These are phyloP conservation scores for Megaustenia siamemsis DNA, from an alignment of 2,888 invertebrate genomes.

Conservation along the genomic window DNA sequence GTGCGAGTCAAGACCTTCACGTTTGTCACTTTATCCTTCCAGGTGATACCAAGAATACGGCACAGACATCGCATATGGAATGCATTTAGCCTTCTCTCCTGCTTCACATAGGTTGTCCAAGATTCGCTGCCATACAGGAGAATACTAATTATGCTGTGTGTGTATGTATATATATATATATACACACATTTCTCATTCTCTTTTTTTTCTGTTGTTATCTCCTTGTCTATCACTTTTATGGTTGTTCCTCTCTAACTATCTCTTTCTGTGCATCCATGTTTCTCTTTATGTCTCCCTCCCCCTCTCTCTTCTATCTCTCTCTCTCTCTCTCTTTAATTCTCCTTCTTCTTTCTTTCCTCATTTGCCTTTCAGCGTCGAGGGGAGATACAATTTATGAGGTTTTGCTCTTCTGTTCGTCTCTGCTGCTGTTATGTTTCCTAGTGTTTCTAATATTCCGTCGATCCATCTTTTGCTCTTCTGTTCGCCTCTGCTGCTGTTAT, in stretches of 20 bases:
- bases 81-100: no score
- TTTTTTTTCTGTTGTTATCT: background rate
- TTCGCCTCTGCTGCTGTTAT: no score
- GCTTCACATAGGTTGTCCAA: no score
- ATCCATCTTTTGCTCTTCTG: background rate
- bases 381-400: no score
- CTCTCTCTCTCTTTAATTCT: background rate
- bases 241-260: background rate
- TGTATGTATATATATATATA: background rate
- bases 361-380: no score
- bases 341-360: no score
- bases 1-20: no score
- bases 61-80: no score
- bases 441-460: background rate
- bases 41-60: no score
- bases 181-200: background rate
- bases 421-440: background rate
- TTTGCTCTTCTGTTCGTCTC: background rate
- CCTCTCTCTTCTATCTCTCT: conserved; percentile 25
- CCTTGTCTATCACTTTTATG: background rate
- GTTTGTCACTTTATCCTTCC: no score
- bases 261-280: conserved; percentile 8
- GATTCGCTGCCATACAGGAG: no score
- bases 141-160: no score
- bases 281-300: background rate